Percentiles rank a stretch among this genome's conserved stretches.
Evolutionary conservation across 1,140 invertebrate species (phyloP).

Genomic region (Caerostris extrusa): DNA sequence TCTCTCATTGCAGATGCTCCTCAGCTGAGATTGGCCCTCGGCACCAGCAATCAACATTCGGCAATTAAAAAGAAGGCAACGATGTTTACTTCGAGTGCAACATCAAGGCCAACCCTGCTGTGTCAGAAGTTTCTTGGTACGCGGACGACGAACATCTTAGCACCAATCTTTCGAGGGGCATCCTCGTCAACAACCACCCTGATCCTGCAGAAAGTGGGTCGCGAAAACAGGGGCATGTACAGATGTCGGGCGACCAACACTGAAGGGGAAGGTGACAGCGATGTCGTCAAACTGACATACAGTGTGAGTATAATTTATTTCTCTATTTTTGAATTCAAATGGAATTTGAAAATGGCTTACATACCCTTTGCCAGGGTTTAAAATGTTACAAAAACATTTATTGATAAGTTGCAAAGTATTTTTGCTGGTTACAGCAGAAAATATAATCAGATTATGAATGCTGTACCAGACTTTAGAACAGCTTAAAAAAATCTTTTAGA

Average conservation of each 20-base stretch:
- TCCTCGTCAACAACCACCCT: slow-evolving; percentile 89
- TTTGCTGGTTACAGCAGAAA: no score
- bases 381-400: no score
- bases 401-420: no score
- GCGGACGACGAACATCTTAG: slow-evolving; percentile 75
- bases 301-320: slow-evolving; percentile 80
- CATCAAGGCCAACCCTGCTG: slow-evolving; percentile 79
- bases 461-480: no score
- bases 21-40: slow-evolving; percentile 74
- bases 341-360: no score
- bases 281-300: slow-evolving; percentile 90
- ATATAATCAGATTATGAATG: no score
- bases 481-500: no score
- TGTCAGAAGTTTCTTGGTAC: slow-evolving; percentile 79
- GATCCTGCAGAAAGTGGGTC: slow-evolving; percentile 80
- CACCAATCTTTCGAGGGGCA: slow-evolving; percentile 84
- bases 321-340: no score
- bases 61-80: slow-evolving; percentile 78
- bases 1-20: slow-evolving; percentile 63
- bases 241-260: slow-evolving; percentile 94
- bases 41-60: slow-evolving; percentile 77
- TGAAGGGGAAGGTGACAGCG: slow-evolving; percentile 93
- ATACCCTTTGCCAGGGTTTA: no score
- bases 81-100: slow-evolving; percentile 79
- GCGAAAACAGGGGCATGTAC: slow-evolving; percentile 83